phyloP scores from a whole-genome alignment of 2,888 invertebrate genomes.

The Craniophora ligustri region DNA sequence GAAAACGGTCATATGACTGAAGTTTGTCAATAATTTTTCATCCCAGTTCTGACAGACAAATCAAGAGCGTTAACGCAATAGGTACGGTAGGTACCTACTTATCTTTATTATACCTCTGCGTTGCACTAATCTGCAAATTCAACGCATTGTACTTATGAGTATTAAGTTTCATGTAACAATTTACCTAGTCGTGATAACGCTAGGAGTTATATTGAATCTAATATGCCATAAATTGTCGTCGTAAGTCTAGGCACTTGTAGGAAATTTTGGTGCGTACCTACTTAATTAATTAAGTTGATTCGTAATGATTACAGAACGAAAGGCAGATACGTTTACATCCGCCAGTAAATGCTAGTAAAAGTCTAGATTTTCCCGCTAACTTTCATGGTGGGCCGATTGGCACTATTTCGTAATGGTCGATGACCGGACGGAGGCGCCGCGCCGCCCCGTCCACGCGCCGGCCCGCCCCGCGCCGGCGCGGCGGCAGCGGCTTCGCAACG shows the following conservation, averaged over 20 bases:
- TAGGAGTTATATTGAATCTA: background rate
- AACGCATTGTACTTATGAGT: slow-evolving; percentile 22
- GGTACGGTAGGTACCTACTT: too few species aligned
- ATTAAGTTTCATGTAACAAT: slow-evolving; percentile 21
- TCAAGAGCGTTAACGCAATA: background rate
- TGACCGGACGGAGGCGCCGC: slow-evolving; percentile 58
- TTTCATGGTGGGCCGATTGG: slow-evolving; percentile 58
- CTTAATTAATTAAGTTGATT: too few species aligned
- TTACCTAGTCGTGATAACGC: slow-evolving; percentile 16
- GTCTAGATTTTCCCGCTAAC: slow-evolving; percentile 38
- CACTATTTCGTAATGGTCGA: slow-evolving; percentile 64
- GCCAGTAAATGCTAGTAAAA: slow-evolving; percentile 8
- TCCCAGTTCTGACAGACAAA: too few species aligned
- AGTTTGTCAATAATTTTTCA: too few species aligned
- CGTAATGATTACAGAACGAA: slow-evolving; percentile 17
- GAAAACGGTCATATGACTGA: too few species aligned
- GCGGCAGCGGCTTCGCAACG: slow-evolving; percentile 45
- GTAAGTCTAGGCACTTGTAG: too few species aligned
- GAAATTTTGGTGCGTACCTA: too few species aligned
- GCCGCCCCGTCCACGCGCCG: background rate
- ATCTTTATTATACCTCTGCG: slow-evolving; percentile 28
- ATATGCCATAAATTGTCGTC: too few species aligned
- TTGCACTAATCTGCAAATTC: slow-evolving; percentile 24
- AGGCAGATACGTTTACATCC: too few species aligned
- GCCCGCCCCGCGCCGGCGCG: too few species aligned